Evolutionary conservation across 1,140 invertebrate species (phyloP).

Genomic region (Thaumetopoea pityocampa): DNA sequence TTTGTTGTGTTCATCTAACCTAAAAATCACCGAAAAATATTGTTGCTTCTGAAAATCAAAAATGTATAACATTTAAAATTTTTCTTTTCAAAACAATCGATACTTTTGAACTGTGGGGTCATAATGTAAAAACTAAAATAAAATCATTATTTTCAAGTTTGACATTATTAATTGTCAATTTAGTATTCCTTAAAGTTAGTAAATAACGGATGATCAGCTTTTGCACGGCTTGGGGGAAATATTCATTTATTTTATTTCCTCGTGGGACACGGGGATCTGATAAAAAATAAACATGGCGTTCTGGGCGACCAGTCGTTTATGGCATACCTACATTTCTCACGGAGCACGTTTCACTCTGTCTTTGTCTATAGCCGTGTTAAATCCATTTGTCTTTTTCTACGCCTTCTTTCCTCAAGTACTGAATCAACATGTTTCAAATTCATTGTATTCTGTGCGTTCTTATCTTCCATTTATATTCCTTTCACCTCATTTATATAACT

Average conservation of each 20-base stretch:
- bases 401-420: conserved; percentile 20
- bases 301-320: conserved; percentile 1
- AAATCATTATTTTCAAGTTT: too few relatives aligned
- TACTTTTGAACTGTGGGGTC: too few relatives aligned
- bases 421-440: conserved; percentile 31
- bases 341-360: conserved; percentile 20
- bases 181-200: too few relatives aligned
- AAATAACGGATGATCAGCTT: too few relatives aligned
- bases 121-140: too few relatives aligned
- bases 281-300: conserved; percentile 8
- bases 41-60: too few relatives aligned
- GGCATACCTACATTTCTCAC: conserved; percentile 24
- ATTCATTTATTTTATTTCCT: conserved; percentile 10
- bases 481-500: conserved; percentile 25
- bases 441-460: conserved; percentile 24
- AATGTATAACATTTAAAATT: too few relatives aligned
- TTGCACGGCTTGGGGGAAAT: too few relatives aligned
- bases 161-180: too few relatives aligned
- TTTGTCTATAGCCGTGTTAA: conserved; percentile 21
- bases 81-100: too few relatives aligned
- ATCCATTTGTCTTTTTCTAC: conserved; percentile 30
- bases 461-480: conserved; percentile 30
- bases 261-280: conserved; percentile 3
- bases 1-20: too few relatives aligned
- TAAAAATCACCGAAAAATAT: too few relatives aligned